Base-by-base conservation (phyloP, 2,113 vertebrate species). In the Seriola quinqueradiata region DNA sequence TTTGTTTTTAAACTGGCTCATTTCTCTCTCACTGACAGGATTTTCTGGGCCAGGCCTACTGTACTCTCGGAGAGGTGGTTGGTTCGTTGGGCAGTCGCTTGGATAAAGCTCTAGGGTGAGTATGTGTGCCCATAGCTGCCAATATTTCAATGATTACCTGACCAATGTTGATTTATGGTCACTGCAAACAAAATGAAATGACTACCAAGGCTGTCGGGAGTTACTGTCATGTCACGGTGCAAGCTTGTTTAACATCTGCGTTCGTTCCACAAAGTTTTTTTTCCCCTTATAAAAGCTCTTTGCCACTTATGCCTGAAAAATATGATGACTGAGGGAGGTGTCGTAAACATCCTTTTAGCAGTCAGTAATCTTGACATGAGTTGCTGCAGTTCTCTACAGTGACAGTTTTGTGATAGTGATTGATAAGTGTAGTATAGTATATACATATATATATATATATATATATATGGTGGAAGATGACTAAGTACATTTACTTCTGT, bases 11-110 rank as follows among this genome's bases (percentile, higher is more conserved):
- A 32, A 48, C 13, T 3, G 23, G 6, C 2, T 68, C 28, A 59
- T 13, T 60, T 57, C 3, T 70, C 48, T 61, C 17, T 84, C 23
- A 12, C 38, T 48, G 2, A 32, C 94, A 99, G 98, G 98, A 99
- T 88, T 99, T 99, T 90, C 95, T 99, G 93, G 98, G 98, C 83
- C 98, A 99, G 89, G 97, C 97, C 61, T 93, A 95, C 85, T 99
- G 97, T 90, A 98, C 98, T 3, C 91, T 99, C 42, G 98, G 98
- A 82, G 98, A 99, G 92, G 96, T 99, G 89, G 98, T 99, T 70
- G 98, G 98, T 66, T 99, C 98, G 12, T 91, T 97, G 89, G 98
- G 97, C 77, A 97, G 98, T 90, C 97, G 97, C 69, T 81, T 96
- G 89, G 97, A 99, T 91, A 99, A 98, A 78, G 57, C 97, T 83